Percentiles rank a stretch among this genome's conserved stretches.
phyloP scores from a whole-genome alignment of 2,113 vertebrate species.

The Lutjanus erythropterus region DNA sequence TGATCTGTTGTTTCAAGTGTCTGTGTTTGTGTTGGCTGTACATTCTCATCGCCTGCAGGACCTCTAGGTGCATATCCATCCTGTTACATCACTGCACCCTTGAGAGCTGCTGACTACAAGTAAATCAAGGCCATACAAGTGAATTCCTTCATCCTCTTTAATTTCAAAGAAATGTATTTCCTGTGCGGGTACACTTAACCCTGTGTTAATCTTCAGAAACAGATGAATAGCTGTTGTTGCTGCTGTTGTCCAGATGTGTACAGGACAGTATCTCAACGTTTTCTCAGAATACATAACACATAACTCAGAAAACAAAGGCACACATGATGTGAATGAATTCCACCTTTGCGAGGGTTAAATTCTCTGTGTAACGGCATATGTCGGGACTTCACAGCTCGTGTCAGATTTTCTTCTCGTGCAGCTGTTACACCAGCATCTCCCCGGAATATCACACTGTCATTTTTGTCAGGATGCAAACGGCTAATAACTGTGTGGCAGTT shows the following conservation, averaged over 20 bases:
- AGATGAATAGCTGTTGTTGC: conserved; percentile 52
- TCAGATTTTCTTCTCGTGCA: neutral
- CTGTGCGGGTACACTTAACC: conserved; percentile 35
- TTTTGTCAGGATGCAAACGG: conserved; percentile 31
- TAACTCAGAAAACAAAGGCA: conserved; percentile 45
- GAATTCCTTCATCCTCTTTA: conserved; percentile 48
- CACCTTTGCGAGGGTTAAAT: neutral
- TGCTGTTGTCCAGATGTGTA: conserved; percentile 71
- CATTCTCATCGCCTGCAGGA: conserved; percentile 28
- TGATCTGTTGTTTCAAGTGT: neutral
- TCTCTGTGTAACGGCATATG: conserved; percentile 37
- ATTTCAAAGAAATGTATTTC: conserved; percentile 60
- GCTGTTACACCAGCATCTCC: conserved; percentile 15
- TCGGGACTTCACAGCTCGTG: conserved; percentile 29
- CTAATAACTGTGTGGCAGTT: conserved; percentile 6
- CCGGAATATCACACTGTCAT: conserved; percentile 11
- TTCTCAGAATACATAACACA: conserved; percentile 46
- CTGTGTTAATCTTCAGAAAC: conserved; percentile 49
- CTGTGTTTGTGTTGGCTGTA: conserved; percentile 35
- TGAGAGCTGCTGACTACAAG: conserved; percentile 42
- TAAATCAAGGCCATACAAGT: conserved; percentile 53
- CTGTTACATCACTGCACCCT: conserved; percentile 28
- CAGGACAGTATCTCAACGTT: conserved; percentile 22
- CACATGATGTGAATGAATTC: conserved; percentile 33
- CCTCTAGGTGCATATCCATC: conserved; percentile 43